Conservation (phyloP, 2,113 vertebrate genomes). For the Paradoxurus hermaphroditus region DNA sequence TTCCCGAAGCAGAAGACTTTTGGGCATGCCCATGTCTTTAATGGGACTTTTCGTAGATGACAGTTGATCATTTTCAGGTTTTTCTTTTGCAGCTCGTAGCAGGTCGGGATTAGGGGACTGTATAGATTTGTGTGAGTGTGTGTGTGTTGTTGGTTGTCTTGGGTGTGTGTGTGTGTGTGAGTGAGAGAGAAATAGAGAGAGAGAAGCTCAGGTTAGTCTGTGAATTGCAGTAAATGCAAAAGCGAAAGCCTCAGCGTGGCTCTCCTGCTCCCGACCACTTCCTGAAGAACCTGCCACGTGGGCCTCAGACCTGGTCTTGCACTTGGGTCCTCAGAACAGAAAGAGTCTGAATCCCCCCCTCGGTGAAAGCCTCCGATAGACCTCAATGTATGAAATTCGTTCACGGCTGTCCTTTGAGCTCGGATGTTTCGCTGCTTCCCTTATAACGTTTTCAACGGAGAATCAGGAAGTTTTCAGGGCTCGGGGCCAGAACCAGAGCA, state of each 20-base stretch:
- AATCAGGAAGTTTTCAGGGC: not conserved
- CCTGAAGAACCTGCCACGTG: constrained; percentile 42
- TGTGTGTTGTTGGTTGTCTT: not conserved
- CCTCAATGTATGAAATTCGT: not conserved
- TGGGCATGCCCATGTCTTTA: not conserved
- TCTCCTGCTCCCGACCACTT: constrained; percentile 43
- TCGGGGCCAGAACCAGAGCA: not conserved
- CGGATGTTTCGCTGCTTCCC: not conserved
- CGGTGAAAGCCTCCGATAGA: not conserved
- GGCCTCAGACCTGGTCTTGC: constrained; percentile 9
- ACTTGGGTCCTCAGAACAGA: not conserved
- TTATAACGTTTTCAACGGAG: not conserved
- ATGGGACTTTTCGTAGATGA: constrained; percentile 26
- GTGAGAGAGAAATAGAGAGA: too few species aligned
- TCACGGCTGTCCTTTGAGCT: not conserved
- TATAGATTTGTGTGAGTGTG: not conserved
- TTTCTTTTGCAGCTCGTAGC: not conserved
- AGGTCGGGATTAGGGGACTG: not conserved
- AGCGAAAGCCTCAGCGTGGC: constrained; percentile 55
- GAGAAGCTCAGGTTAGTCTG: not conserved
- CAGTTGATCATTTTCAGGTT: constrained; percentile 10
- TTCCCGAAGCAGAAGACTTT: constrained; percentile 1
- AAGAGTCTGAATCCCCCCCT: not conserved
- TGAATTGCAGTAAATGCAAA: constrained; percentile 45
- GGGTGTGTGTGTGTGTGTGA: too few species aligned